These are phyloP conservation scores for Microchirus variegatus DNA, from an alignment of 2,797 vertebrate genomes.

Conservation along the genomic window DNA sequence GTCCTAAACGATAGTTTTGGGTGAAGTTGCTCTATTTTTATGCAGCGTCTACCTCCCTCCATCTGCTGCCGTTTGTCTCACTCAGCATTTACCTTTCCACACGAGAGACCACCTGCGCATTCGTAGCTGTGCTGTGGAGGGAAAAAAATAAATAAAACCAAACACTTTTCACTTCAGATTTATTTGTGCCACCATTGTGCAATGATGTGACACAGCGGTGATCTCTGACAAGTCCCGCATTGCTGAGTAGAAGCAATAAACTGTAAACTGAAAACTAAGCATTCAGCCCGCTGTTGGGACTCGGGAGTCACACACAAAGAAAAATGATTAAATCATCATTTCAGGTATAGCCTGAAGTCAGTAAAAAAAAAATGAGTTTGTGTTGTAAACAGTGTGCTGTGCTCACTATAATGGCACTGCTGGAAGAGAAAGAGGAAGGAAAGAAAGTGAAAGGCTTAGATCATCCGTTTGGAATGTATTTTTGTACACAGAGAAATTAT, in stretches of 20 bases:
- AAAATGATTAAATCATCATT: conserved; percentile 29
- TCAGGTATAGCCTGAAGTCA: conserved; percentile 7
- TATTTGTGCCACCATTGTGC: neutral
- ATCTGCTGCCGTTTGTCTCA: conserved; percentile 7
- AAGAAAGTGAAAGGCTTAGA: neutral
- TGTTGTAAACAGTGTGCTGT: conserved; percentile 9
- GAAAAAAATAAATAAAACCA: neutral
- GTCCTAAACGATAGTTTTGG: too few species aligned
- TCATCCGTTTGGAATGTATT: too few species aligned
- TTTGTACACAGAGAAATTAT: too few species aligned
- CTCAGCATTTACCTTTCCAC: conserved; percentile 49
- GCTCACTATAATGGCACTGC: neutral
- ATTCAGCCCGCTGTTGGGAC: conserved; percentile 8
- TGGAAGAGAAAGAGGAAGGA: neutral
- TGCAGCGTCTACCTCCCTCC: conserved; percentile 4
- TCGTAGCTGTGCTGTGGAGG: conserved; percentile 34
- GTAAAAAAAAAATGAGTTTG: neutral
- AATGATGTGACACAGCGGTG: conserved; percentile 10
- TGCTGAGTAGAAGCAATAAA: conserved; percentile 1
- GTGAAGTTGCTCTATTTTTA: conserved; percentile 23
- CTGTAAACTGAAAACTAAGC: conserved; percentile 16
- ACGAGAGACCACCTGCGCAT: conserved; percentile 43
- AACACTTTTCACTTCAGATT: conserved; percentile 19
- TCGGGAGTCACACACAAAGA: neutral
- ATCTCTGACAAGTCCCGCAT: conserved; percentile 18